Evolutionary conservation across 2,888 invertebrate genomes (phyloP), one percentile per base, ranked within the genome.

Genomic region (Cosmorhoe ocellata): DNA sequence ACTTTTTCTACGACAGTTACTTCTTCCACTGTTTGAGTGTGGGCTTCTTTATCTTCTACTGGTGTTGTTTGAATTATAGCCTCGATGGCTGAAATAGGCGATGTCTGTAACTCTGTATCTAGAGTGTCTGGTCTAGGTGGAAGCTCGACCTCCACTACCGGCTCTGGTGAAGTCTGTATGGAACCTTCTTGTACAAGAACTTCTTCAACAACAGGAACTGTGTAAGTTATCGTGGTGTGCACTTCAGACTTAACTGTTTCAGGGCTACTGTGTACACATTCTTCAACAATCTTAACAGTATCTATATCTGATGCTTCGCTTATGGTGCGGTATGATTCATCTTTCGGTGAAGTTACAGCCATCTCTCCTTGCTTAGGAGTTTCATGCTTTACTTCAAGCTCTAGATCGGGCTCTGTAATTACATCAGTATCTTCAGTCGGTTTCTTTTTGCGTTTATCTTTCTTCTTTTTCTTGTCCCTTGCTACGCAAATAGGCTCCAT

Each of bases 261-360:
- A 11, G 92, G 91, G 45, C 92, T 87, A 12, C 91, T 87, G 32
- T 92, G 78, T 6, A 94, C 61, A 47, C 89, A 89, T 83, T 94
- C 94, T 81, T 94, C 94, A 8, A 94, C 75, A 24, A 94, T 87
- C 84, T 93, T 94, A 0, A 94, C 93, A 4, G 92, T 91, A 12
- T 86, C 88, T 2, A 91, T 88, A 45, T 92, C 92, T 7, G 92
- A 91, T 38, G 81, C 84, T 62, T 92, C 92, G 53, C 92, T 92
- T 48, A 93, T 81, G 2, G 92, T 92, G 61, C 87, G 91, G 58
- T 91, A 92, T 3, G 93, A 92, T 63, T 92, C 93, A 55, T 92
- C 91, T 52, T 86, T 87, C 1, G 92, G 92, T 2, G 93, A 81
- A 66, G 79, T 84, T 66, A 91, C 87, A 61, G 83, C 74, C 53